A percentile compares a stretch with the other conserved stretches of the same genome.
Evolutionary conservation across 2,797 vertebrate species (phyloP).

Genomic region (Hypotaenidia okinawae): DNA sequence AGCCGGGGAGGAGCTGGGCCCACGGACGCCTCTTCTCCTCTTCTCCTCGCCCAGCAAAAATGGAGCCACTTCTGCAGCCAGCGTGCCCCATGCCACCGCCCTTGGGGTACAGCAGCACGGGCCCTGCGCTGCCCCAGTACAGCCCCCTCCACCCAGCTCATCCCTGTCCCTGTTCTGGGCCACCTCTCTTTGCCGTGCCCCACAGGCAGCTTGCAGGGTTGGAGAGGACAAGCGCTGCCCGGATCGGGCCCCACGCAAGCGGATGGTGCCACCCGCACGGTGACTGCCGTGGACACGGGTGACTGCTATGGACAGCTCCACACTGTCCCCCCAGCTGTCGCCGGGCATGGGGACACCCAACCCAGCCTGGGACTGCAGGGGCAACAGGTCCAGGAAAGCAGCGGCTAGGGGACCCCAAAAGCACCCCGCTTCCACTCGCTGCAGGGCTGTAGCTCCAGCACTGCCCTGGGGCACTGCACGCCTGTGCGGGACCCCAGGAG

Average conservation of each 20-base stretch:
- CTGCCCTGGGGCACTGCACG: fast-evolving
- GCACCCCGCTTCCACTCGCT: fast-evolving
- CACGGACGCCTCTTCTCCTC: constrained; percentile 16
- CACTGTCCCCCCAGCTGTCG: fast-evolving
- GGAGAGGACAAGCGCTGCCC: neutral
- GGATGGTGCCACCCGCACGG: fast-evolving
- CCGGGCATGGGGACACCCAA: neutral
- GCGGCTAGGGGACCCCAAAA: neutral
- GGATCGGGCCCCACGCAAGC: neutral
- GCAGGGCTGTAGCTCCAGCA: fast-evolving
- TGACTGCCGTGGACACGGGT: neutral
- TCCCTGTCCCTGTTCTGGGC: neutral
- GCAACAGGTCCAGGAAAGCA: neutral
- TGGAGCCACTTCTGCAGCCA: neutral
- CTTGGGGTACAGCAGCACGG: fast-evolving
- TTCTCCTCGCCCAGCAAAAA: neutral
- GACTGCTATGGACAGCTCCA: neutral
- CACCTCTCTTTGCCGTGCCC: neutral
- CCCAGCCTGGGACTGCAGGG: neutral
- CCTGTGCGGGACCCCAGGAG: neutral
- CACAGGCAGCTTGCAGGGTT: neutral
- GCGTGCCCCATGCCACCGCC: neutral
- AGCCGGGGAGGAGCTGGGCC: constrained; percentile 44
- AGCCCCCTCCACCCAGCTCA: neutral
- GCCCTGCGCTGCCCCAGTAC: neutral